Evolutionary conservation across 2,113 vertebrate genomes (phyloP), one percentile per base, ranked within the genome.

Genomic region (Nothobranchius furzeri): DNA sequence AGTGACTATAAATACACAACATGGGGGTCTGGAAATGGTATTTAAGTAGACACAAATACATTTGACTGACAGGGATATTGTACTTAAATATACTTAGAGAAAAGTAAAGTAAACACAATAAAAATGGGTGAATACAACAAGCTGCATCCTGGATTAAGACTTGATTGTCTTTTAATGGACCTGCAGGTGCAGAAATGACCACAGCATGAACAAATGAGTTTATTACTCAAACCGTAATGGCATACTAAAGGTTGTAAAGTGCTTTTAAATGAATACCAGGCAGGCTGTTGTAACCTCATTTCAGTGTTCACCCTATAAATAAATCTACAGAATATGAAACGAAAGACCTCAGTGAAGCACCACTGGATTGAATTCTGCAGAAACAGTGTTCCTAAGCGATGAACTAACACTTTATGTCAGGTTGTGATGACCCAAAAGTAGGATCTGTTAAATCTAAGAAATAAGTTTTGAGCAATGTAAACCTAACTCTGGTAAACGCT

Each of bases 361-460:
- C 64, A 75, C 74, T 76, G 75, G 57, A 74, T 67, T 83, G 69
- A 76, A 81, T 76, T 78, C 76, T 76, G 71, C 57, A 40, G 59
- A 53, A 73, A 54, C 24, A 30, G 54, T 65, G 68, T 73, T 84
- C 69, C 64, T 82, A 24, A 0, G 63, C 66, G 68, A 75, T 20
- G 11, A 53, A 78, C 67, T 79, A 81, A 67, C 43, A 60, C 51
- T 0, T 7, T 75, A 64, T 75, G 69, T 74, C 83, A 75, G 70
- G 64, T 78, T 70, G 59, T 70, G 80, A 86, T 84, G 78, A 84
- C 74, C 70, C 82, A 36, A 49, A 78, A 57, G 62, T 37, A 59
- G 74, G 51, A 71, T 63, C 67, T 51, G 74, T 82, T 84, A 84
- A 80, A 88, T 80, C 40, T 62, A 82, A 82, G 60, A 68, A 79